Base-by-base conservation (phyloP, 2,113 vertebrate species). In the Orycteropus afer region DNA sequence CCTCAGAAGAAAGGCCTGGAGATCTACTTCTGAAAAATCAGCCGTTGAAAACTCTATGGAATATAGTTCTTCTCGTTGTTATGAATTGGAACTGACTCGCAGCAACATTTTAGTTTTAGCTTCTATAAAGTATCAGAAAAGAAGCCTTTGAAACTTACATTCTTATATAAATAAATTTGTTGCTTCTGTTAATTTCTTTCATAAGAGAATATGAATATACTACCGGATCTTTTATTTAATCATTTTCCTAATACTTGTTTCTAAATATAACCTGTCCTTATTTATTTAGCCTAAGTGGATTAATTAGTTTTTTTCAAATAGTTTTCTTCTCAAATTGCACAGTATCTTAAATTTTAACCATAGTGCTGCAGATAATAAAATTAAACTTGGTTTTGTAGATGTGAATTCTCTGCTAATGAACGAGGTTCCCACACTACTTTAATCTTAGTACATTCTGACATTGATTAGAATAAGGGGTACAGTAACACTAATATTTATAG, bases 271-370 rank as follows among this genome's bases (percentile, higher is more conserved):
- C 0, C 14, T 71, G 15, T 71, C 6, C 71, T 85, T 3, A 61
- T 90, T 90, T 90, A 73, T 91, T 94, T 94, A 40, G 80, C 18
- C 1, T 27, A 96, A 55, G 4, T 77, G 47, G 6, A 55, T 94
- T 65, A 45, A 37, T 88, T 45, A 42, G 10, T 93, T 96, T 91
- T n/a, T 91, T 55, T 84, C 23, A 67, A 83, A 90, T 2, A 96
- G 77, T 51, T 90, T 90, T 94, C 32, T 86, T 90, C 53, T 15
- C 13, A 34, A 1, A 15, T 91, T 42, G 69, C 10, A 81, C 3
- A 6, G 5, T 45, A 37, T 65, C 53, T 96, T 94, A 87, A 73
- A 78, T 96, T 97, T 76, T 93, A 91, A 57, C 32, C 45, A 37
- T 86, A 20, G 79, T 78, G n/a, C 47, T 3, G 32, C 88, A 82